A percentile compares a stretch with the other conserved stretches of the same genome.
phyloP scores from a whole-genome alignment of 2,113 vertebrate species.

The Drymodes brunneopygia region DNA sequence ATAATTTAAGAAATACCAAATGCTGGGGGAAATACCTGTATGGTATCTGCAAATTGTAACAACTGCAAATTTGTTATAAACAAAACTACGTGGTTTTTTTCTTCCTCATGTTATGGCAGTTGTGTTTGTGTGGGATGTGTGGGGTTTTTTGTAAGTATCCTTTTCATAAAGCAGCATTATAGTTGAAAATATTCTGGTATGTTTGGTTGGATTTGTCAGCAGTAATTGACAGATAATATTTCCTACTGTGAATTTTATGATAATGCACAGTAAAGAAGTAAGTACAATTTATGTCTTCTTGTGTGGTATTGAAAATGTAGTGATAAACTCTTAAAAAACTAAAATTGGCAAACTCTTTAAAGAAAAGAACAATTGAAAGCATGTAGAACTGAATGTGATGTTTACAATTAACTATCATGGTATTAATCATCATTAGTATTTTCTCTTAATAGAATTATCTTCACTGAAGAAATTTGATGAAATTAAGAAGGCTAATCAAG shows the following conservation, averaged over 20 bases:
- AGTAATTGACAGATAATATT: neutral
- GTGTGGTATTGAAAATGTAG: neutral
- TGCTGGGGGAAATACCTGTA: neutral
- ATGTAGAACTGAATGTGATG: neutral
- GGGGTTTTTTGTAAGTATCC: accelerated
- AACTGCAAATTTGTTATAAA: neutral
- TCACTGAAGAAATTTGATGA: slow-evolving; percentile 88
- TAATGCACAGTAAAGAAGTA: neutral
- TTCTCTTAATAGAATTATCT: slow-evolving; percentile 66
- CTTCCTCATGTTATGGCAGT: neutral
- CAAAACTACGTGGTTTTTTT: accelerated
- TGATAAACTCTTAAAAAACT: neutral
- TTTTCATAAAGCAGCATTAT: neutral
- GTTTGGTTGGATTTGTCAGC: neutral
- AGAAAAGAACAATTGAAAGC: neutral
- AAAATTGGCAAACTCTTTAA: neutral
- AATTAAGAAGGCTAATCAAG: slow-evolving; percentile 89
- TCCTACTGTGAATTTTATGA: neutral
- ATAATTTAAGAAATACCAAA: neutral
- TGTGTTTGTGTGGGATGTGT: neutral
- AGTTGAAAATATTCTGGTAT: neutral
- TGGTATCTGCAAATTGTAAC: neutral
- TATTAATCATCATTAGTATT: neutral
- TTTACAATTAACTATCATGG: neutral
- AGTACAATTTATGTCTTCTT: neutral